phyloP scores from a whole-genome alignment of 2,888 invertebrate genomes.

The Lithophane ornitopus region DNA sequence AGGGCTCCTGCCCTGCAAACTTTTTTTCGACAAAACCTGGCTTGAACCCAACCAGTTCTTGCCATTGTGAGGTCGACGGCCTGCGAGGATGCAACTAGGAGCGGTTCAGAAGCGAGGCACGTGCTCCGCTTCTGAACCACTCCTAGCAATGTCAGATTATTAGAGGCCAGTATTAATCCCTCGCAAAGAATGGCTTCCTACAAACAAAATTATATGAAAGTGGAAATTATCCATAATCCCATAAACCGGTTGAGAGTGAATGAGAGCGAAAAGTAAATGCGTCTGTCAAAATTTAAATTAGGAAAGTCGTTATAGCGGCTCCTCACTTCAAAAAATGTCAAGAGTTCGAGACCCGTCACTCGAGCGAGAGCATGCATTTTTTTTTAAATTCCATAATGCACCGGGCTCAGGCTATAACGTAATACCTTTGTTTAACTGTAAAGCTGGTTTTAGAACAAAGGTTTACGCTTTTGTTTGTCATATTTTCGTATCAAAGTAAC shows the following conservation, averaged over 20 bases:
- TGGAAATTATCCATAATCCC: neutral
- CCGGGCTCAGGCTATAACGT: neutral
- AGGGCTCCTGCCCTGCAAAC: constrained; percentile 27
- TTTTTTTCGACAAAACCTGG: constrained; percentile 35
- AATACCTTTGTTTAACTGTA: constrained; percentile 9
- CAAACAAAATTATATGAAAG: constrained; percentile 7
- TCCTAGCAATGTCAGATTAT: constrained; percentile 38
- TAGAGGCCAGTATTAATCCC: neutral
- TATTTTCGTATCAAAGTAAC: constrained; percentile 44
- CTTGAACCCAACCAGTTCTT: constrained; percentile 56
- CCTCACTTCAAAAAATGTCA: constrained; percentile 37
- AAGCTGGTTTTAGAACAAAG: constrained; percentile 40
- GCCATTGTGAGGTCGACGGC: constrained; percentile 60
- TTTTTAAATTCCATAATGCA: neutral
- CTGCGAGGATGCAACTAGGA: constrained; percentile 44
- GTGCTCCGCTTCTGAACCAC: constrained; percentile 49
- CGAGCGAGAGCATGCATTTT: neutral
- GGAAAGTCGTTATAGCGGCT: constrained; percentile 16
- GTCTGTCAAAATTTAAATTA: constrained; percentile 37
- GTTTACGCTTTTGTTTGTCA: constrained; percentile 24
- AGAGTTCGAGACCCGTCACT: neutral
- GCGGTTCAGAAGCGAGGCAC: constrained; percentile 32
- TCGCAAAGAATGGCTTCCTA: neutral
- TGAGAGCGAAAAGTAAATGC: constrained; percentile 15
- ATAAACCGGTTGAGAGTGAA: neutral